These are phyloP conservation scores for Venustoraphidia nigricollis DNA, from an alignment of 2,888 invertebrate species.

Conservation along the genomic window DNA sequence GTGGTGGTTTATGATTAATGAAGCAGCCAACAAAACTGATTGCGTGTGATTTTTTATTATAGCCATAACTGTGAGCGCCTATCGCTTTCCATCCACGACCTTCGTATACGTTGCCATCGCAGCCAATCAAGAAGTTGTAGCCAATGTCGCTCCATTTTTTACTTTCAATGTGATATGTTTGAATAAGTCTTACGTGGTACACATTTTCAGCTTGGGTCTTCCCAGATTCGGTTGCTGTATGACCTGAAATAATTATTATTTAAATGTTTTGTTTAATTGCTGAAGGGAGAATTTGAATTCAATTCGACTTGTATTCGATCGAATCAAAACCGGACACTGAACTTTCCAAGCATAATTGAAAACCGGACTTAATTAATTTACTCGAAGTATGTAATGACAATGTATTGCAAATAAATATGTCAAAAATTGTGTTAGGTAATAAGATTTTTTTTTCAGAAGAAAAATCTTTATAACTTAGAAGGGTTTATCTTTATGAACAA, in stretches of 20 bases:
- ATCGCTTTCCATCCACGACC: constrained; percentile 37
- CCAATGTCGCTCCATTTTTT: constrained; percentile 34
- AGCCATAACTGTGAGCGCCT: constrained; percentile 36
- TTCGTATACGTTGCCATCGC: constrained; percentile 38
- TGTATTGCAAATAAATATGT: not conserved
- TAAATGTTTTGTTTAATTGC: not conserved
- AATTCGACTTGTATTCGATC: no score
- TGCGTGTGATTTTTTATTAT: constrained; percentile 30
- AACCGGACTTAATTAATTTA: not conserved
- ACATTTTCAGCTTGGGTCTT: constrained; percentile 30
- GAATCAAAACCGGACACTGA: no score
- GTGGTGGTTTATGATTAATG: constrained; percentile 28
- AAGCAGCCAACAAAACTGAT: constrained; percentile 37
- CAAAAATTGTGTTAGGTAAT: no score
- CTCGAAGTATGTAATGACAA: not conserved
- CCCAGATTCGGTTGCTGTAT: constrained; percentile 33
- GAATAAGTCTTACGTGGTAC: constrained; percentile 29
- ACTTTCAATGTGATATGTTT: constrained; percentile 35
- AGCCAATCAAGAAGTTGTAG: constrained; percentile 39
- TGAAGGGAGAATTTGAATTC: no score
- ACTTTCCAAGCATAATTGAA: no score
- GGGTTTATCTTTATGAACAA: no score
- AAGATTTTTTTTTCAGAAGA: no score
- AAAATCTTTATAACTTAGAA: no score
- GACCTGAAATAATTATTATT: constrained; percentile 21